Evolutionary conservation across 1,140 invertebrate genomes (phyloP).

Genomic region (Drosophila nigrodunni): DNA sequence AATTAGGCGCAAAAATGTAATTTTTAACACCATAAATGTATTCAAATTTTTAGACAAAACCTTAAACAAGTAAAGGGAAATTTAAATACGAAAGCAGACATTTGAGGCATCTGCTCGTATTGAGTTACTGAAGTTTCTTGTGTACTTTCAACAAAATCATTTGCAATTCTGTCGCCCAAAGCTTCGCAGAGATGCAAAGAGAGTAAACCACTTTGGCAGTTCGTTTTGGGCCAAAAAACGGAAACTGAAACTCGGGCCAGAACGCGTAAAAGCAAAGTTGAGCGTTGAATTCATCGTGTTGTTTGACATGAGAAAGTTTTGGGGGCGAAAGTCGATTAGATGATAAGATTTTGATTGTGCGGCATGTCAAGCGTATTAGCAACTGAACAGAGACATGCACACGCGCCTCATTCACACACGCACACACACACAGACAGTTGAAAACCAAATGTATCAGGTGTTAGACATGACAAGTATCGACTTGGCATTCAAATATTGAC

Average conservation of each 20-base stretch:
- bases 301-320: conserved; percentile 10
- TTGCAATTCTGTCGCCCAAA: conserved; percentile 22
- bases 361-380: conserved; percentile 38
- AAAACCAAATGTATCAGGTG: conserved; percentile 22
- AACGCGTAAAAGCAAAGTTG: conserved; percentile 33
- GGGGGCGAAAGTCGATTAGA: conserved; percentile 34
- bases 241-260: conserved; percentile 12
- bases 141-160: conserved; percentile 7
- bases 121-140: neutral
- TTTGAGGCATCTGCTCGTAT: neutral
- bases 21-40: conserved; percentile 3
- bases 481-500: conserved; percentile 8
- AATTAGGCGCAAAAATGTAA: conserved; percentile 19
- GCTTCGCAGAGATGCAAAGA: neutral
- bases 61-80: neutral
- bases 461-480: conserved; percentile 5
- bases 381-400: conserved; percentile 13
- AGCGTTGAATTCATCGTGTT: conserved; percentile 8
- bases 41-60: neutral
- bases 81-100: neutral
- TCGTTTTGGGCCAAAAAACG: conserved; percentile 13
- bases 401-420: conserved; percentile 3
- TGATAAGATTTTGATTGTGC: conserved; percentile 31
- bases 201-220: conserved; percentile 20
- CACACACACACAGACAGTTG: neutral